A percentile compares a stretch with the other conserved stretches of the same genome.
phyloP scores from a whole-genome alignment of 2,888 invertebrate genomes.

The Rotaria sp. region DNA sequence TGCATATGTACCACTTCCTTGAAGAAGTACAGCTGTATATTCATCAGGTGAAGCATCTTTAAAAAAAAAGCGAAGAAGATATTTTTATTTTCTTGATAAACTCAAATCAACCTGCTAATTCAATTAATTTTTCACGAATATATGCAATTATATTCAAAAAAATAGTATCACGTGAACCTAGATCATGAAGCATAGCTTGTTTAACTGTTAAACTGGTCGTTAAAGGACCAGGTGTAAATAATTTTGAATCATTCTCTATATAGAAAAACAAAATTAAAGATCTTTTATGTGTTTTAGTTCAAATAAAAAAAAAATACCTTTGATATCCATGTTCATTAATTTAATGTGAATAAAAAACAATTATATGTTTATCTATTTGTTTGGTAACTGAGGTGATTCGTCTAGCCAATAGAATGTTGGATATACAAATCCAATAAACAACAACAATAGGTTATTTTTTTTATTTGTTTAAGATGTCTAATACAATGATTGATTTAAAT shows the following conservation, averaged over 20 bases:
- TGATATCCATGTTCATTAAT: neutral
- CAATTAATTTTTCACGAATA: constrained; percentile 50
- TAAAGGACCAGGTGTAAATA: constrained; percentile 58
- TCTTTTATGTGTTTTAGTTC: too few species aligned
- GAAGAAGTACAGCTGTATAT: constrained; percentile 55
- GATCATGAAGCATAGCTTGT: constrained; percentile 53
- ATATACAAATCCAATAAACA: neutral
- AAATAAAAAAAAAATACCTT: neutral
- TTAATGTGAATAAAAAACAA: neutral
- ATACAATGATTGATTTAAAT: neutral
- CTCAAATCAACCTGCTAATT: constrained; percentile 51
- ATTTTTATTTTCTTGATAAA: too few species aligned
- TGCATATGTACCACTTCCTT: constrained; percentile 58
- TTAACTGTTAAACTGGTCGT: constrained; percentile 53
- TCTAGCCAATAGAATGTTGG: neutral
- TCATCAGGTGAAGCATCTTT: constrained; percentile 49
- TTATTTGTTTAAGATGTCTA: neutral
- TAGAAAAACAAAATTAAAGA: neutral
- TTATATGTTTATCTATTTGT: too few species aligned
- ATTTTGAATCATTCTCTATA: constrained; percentile 46
- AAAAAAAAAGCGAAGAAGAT: constrained; percentile 10
- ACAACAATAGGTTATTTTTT: neutral
- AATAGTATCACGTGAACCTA: constrained; percentile 56
- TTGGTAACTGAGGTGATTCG: neutral
- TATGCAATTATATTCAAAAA: constrained; percentile 53